Evolutionary conservation across 92 coral and sea anemone genomes (phyloP), one percentile per base, ranked within the genome.

Genomic region (Muricea muricata): DNA sequence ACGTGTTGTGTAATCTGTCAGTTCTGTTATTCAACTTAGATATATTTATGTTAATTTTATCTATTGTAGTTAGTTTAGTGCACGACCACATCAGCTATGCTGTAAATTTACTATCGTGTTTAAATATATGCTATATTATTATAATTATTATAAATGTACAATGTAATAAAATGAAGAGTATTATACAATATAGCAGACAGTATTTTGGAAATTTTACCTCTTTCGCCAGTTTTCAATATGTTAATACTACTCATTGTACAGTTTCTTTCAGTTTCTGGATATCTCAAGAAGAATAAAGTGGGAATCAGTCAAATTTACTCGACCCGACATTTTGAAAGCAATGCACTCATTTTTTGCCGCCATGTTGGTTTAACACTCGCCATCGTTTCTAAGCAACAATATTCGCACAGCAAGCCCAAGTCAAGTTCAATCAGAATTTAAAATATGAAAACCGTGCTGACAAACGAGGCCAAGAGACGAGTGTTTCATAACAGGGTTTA

Each of bases 191-290:
- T 37, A 37, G 9, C 42, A 37, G 42, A 37, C 9, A 37, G 9
- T 4, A 37, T 37, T 37, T 32, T 4, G 47, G 57, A 18, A 6
- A 18, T 74, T 46, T 48, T 50, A 75, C 80, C 80, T 47, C 11
- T 26, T 73, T 73, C 79, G 24, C 52, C 39, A 7, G 65, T 75
- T 26, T 65, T 47, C 32, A 35, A 28, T 21, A 75, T 0, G 39
- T 25, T 73, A 2, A n/a, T 34, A 46, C 24, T 75, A 57, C 23
- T 75, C 80, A 75, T 75, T 0, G 37, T 47, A 66, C 23, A 48
- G 1, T 10, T 25, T 50, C 26, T 48, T 47, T 65, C 23, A 48
- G 1, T 10, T 25, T 50, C 26, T 48, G 50, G 11, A 14, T 31
- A 24, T 6, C 45, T 35, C 29, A 18, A 47, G 24, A 14, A 17